phyloP scores from a whole-genome alignment of 2,888 invertebrate species.

The Psococerastis gibbosa region DNA sequence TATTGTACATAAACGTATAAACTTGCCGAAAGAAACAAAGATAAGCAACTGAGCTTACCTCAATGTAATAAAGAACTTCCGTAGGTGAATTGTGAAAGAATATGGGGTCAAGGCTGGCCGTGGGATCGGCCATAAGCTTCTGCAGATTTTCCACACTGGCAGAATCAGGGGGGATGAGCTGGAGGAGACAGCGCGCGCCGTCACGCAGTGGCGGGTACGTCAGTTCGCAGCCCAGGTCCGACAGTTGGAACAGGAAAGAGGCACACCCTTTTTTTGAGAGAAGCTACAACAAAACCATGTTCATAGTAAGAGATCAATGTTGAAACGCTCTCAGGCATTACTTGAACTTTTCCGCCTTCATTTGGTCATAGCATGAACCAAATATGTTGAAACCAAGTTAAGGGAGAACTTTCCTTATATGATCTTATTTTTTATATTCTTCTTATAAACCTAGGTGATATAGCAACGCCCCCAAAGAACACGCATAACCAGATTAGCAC shows the following conservation, averaged over 20 bases:
- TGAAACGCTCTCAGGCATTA: too few relatives aligned
- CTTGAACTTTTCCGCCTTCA: too few relatives aligned
- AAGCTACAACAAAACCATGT: conserved; percentile 37
- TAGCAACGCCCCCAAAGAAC: too few relatives aligned
- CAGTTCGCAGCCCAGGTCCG: conserved; percentile 70
- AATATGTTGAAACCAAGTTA: too few relatives aligned
- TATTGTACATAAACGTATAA: too few relatives aligned
- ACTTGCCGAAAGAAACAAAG: too few relatives aligned
- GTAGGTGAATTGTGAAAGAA: conserved; percentile 54
- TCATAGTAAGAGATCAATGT: too few relatives aligned
- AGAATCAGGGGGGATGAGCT: conserved; percentile 60
- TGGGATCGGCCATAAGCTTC: conserved; percentile 24
- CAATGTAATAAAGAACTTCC: conserved; percentile 53
- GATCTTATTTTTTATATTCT: too few relatives aligned
- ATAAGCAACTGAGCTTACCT: conserved; percentile 27
- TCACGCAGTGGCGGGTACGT: conserved; percentile 65
- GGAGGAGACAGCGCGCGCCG: conserved; percentile 57
- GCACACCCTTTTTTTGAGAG: conserved; percentile 67
- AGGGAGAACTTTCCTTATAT: too few relatives aligned
- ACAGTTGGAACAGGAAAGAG: conserved; percentile 67
- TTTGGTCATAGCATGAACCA: too few relatives aligned
- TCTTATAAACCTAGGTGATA: too few relatives aligned
- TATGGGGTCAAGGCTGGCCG: conserved; percentile 36
- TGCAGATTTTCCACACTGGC: conserved; percentile 40
- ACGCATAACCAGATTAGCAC: too few relatives aligned